These are phyloP conservation scores for Drosophila nasuta DNA, from an alignment of 1,140 invertebrate species.

Conservation along the genomic window DNA sequence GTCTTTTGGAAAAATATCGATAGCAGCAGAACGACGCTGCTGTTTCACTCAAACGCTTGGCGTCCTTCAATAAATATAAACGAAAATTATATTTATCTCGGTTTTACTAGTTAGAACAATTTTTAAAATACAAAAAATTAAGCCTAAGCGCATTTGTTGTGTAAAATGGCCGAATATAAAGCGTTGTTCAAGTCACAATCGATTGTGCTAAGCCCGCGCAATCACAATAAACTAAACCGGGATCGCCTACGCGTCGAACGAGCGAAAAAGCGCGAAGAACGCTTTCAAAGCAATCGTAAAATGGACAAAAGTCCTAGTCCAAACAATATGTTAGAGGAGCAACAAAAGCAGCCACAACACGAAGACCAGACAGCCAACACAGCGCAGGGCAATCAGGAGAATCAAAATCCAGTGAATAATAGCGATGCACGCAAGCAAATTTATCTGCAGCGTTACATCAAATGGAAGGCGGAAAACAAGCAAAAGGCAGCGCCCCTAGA, in stretches of 20 bases:
- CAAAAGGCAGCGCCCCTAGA: not conserved
- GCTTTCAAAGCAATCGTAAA: constrained; percentile 56
- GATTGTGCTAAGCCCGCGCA: constrained; percentile 34
- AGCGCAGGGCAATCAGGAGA: not conserved
- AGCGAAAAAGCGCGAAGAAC: constrained; percentile 50
- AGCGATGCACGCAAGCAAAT: constrained; percentile 8
- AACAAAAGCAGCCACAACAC: constrained; percentile 1
- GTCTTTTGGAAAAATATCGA: constrained; percentile 1
- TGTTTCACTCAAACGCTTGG: not conserved
- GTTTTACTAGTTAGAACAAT: not conserved
- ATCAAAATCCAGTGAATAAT: not conserved
- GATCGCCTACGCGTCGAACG: constrained; percentile 43
- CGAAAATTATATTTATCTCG: not conserved
- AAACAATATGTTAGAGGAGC: not conserved
- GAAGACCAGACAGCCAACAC: constrained; percentile 4
- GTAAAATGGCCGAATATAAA: constrained; percentile 26
- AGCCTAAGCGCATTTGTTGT: not conserved
- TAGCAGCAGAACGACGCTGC: not conserved
- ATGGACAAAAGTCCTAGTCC: constrained; percentile 52
- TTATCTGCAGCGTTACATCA: constrained; percentile 45
- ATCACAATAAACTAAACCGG: constrained; percentile 49
- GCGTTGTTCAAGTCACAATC: constrained; percentile 30
- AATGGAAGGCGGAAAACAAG: constrained; percentile 48
- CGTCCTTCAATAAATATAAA: not conserved
- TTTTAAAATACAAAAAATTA: not conserved